Base-by-base conservation (phyloP, 1,140 invertebrate genomes). In the Cotesia chilonis region DNA sequence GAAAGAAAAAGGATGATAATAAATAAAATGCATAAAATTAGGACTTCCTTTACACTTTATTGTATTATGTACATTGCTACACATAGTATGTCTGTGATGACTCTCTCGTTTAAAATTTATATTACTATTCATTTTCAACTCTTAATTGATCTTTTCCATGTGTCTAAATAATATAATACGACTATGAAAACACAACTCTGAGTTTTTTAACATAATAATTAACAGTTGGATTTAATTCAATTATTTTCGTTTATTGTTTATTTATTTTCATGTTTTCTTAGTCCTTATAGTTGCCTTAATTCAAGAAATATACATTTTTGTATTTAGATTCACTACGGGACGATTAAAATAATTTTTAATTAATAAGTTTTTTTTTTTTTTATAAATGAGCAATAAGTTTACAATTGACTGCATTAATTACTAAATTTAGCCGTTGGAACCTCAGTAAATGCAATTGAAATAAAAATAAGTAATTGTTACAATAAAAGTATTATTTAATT, bases 41-140 rank as follows among this genome's bases (percentile, higher is more conserved):
- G 74, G 59, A 61, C 61, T 61, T 51, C 28, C 47, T 41, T 67
- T 54, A 68, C 67, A 68, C 55, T 57, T 68, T 68, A 57, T 68
- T 80, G 74, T 77, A 47, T 63, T 57, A 74, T 78, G 77, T 79
- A 72, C 72, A 79, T 74, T 70, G 64, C 36, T 78, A 81, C 78
- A 77, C 76, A 79, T 80, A 76, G 79, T 81, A 77, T 77, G 65
- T 73, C 77, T 74, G 77, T 72, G 71, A 59, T 72, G 28, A 52
- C 28, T 51, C 54, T 68, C 9, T 68, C 38, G 14, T 28, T 17
- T 14, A 14, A 6, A 57, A 57, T 63, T 41, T 61, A 12, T 69
- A 55, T 35, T 41, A 10, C 6, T 65, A 41, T 47, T 4, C 14
- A 52, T 68, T 17, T 68, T n/a, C 7, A 47, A 47, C 0, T 57